Evolutionary conservation across 1,140 invertebrate genomes (phyloP).

Genomic region (Solenopsis invicta): DNA sequence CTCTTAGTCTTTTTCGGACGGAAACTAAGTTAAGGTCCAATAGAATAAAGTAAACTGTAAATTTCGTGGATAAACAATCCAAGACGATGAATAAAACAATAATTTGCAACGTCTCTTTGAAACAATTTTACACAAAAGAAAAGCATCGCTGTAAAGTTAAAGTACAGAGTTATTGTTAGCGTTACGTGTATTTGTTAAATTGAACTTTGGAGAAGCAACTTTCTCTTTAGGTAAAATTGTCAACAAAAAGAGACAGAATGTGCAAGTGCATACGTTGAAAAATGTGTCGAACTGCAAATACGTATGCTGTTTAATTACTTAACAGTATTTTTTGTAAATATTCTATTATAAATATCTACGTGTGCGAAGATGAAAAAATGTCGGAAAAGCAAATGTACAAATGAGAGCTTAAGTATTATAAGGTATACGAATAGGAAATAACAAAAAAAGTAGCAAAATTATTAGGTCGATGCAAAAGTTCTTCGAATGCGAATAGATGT

Average conservation of each 20-base stretch:
- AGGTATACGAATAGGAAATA: not conserved
- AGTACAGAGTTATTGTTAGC: not conserved
- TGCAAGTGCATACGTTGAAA: not conserved
- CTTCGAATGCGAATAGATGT: too few species aligned
- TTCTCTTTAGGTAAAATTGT: not conserved
- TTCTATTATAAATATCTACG: not conserved
- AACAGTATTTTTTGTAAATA: conserved; percentile 33
- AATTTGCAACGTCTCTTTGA: not conserved
- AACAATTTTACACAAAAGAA: conserved; percentile 9
- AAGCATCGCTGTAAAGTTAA: not conserved
- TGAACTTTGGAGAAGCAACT: not conserved
- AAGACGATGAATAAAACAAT: not conserved
- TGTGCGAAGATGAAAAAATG: not conserved
- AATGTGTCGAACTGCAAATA: not conserved
- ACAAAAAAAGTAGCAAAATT: conserved; percentile 1
- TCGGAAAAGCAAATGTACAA: conserved; percentile 32
- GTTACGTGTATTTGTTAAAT: not conserved
- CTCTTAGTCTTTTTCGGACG: too few species aligned
- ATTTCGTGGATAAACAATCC: not conserved
- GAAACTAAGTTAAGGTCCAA: too few species aligned
- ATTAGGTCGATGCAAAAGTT: too few species aligned
- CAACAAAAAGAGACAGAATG: not conserved
- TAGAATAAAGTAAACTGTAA: not conserved
- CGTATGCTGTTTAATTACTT: not conserved
- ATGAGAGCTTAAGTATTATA: conserved; percentile 36